A percentile compares a stretch with the other conserved stretches of the same genome.
Conservation (phyloP, 1,140 invertebrate species). For the Bombus sylvicola region DNA sequence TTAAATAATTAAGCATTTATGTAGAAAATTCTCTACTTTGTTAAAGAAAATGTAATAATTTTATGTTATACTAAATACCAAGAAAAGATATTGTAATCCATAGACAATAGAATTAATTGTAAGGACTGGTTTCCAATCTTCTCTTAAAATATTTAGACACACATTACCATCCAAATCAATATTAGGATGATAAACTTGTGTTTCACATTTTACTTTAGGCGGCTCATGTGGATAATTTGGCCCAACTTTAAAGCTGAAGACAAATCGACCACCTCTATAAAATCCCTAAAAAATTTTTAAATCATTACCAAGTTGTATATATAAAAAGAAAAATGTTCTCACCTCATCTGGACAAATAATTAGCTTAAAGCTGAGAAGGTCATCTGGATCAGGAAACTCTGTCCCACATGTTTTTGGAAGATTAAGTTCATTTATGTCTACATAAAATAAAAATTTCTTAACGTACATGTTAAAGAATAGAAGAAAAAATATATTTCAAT, state of each 20-base stretch:
- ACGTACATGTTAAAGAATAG: background rate
- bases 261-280: constrained; percentile 96
- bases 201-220: constrained; percentile 97
- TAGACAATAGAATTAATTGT: constrained; percentile 99
- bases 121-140: constrained; percentile 99
- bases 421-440: constrained; percentile 99
- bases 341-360: constrained; percentile 98
- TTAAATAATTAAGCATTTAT: background rate
- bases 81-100: constrained; percentile 98
- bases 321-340: constrained; percentile 45
- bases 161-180: constrained; percentile 98
- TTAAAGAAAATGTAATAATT: background rate
- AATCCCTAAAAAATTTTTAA: constrained; percentile 88
- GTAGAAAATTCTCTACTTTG: background rate
- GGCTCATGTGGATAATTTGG: constrained; percentile 98
- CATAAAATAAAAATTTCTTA: constrained; percentile 75
- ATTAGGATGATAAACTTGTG: constrained; percentile 97
- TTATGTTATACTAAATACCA: constrained; percentile 86
- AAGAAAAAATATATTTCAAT: background rate
- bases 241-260: constrained; percentile 98
- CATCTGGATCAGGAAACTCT: constrained; percentile 98
- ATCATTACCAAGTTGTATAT: background rate
- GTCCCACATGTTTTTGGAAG: constrained; percentile 98
- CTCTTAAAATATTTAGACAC: constrained; percentile 96
- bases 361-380: constrained; percentile 97